Base-by-base conservation (phyloP, 2,797 vertebrate genomes). In the Spinus olivaceus region DNA sequence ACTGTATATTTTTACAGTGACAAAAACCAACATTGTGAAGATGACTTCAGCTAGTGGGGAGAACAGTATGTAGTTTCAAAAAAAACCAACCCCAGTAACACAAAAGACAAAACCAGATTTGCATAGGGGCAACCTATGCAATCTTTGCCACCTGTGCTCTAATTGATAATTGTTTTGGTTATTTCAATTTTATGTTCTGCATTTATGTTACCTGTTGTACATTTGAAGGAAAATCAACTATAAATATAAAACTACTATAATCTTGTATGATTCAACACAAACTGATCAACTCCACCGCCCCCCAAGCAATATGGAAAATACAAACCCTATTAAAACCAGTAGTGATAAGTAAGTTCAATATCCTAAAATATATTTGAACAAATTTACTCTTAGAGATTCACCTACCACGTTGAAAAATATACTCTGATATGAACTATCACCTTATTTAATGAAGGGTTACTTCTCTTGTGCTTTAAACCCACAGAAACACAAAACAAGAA, bases 231-330 rank as follows among this genome's bases (percentile, higher is more conserved):
- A 63, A 79, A 63, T 39, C 12, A 76, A 6, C 5, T 60, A 69
- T 1, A 2, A 82, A 61, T 28, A 70, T 8, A 69, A 49, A 84
- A 63, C 6, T 59, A 54, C 5, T 70, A 19, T 9, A 47, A 25
- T 5, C 1, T 49, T 81, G 35, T 67, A 4, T 7, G 19, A 50
- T n/a, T 66, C 37, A 53, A 59, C 8, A 66, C 13, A 73, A 81
- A 72, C 2, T 19, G 12, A 81, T 59, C 9, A 56, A n/a, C 20
- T 78, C 47, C 19, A 64, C 8, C 46, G 17, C 1, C 6, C 6
- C 22, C 3, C 3, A n/a, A 6, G 20, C 4, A 65, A 46, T 8
- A 46, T 0, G 3, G 23, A 27, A 61, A 30, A 10, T 4, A 56
- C 12, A 82, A 7, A 22, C 2, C 0, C 2, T 67, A 28, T 14